Base-by-base conservation (phyloP, 2,113 vertebrate species). In the Vidua chalybeata region DNA sequence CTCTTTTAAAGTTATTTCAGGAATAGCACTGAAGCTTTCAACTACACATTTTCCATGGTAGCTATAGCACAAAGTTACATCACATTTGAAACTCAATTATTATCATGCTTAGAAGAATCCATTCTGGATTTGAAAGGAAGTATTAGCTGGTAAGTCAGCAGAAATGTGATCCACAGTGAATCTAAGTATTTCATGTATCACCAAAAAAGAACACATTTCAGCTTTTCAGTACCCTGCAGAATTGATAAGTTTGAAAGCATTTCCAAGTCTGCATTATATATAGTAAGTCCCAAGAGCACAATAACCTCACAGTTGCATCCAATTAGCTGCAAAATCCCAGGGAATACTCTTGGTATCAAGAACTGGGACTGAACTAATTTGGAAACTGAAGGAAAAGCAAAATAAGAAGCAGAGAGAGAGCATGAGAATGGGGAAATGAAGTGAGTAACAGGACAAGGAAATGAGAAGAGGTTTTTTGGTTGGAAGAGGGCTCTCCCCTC, bases 341-440 rank as follows among this genome's bases (percentile, higher is more conserved):
- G 26, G 22, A 87, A 87, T 48, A 41, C 14, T 83, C 80, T 33
- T 35, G 14, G 33, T 56, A 58, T 54, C 46, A 84, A 74, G 17
- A 82, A 7, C 22, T 3, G 1, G 20, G 17, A 71, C 22, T 0
- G 0, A 84, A 51, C 17, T n/a, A 19, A 66, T 58, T 67, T 51
- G 28, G 37, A 39, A 79, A 63, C 20, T 41, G 26, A 81, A 84
- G 43, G 13, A 58, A 94, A 89, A 62, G 7, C 31, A 66, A 64
- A 75, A 31, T 23, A 83, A 87, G n/a, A 52, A 69, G 24, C 22
- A 66, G 41, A 49, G 13, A 11, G 17, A 46, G n/a, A 86, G 22
- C 3, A n/a, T 3, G 6, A 69, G 51, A 75, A 87, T 8, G 8
- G 11, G 16, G 15, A 74, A 0, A 2, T 49, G 33, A 76, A 84